Percentiles rank a stretch among this genome's conserved stretches.
Evolutionary conservation across 1,140 invertebrate genomes (phyloP).

Genomic region (Gryon sp.): DNA sequence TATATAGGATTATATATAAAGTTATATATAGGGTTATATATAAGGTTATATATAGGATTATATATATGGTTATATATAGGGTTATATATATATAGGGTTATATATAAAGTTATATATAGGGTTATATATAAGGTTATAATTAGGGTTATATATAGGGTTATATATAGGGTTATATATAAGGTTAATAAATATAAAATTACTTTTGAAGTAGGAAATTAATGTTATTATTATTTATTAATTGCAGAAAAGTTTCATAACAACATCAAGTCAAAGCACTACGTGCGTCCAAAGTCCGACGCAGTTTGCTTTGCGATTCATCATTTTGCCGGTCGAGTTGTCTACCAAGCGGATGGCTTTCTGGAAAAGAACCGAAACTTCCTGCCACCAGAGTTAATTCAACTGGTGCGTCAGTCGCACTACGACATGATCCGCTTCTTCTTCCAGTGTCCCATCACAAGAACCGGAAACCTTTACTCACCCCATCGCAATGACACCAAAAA

Average conservation of each 20-base stretch:
- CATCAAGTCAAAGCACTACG: constrained; percentile 87
- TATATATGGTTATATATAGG: no score
- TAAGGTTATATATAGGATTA: no score
- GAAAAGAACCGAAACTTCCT: constrained; percentile 92
- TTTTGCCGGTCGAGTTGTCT: constrained; percentile 88
- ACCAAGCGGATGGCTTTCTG: constrained; percentile 88
- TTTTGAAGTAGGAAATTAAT: no score
- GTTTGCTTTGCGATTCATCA: constrained; percentile 87
- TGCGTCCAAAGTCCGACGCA: constrained; percentile 87
- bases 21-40: no score
- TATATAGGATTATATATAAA: no score
- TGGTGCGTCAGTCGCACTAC: constrained; percentile 86
- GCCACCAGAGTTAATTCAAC: constrained; percentile 88
- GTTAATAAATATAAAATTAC: no score
- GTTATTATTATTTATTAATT: constrained; percentile 59
- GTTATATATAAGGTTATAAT: no score
- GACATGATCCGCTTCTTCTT: constrained; percentile 88
- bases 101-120: no score
- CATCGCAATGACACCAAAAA: constrained; percentile 79
- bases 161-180: no score
- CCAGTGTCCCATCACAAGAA: constrained; percentile 90
- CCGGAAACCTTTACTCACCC: constrained; percentile 86
- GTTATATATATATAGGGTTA: no score
- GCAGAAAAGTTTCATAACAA: constrained; percentile 91
- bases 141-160: no score